Percentiles rank a stretch among this genome's conserved stretches.
These are phyloP conservation scores for Tangara arthus DNA, from an alignment of 2,797 vertebrate species.

Conservation along the genomic window DNA sequence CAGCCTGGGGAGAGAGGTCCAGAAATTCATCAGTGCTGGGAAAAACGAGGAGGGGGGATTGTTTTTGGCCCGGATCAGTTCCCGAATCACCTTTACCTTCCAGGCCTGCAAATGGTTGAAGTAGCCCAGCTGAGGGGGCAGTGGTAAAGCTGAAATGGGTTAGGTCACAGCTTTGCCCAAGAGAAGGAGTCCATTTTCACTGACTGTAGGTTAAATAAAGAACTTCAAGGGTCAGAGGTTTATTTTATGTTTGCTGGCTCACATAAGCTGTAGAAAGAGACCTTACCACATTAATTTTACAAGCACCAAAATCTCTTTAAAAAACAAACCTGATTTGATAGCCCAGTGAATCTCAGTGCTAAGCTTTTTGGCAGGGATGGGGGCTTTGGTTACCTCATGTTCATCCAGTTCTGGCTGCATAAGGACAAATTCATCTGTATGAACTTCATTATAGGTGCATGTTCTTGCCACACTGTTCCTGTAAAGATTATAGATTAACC, in stretches of 20 bases:
- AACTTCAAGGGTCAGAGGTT: not conserved
- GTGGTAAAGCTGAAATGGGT: not conserved
- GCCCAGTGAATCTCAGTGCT: not conserved
- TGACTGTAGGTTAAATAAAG: not conserved
- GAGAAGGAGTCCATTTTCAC: not conserved
- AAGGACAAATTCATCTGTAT: not conserved
- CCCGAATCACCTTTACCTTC: not conserved
- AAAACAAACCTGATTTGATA: not conserved
- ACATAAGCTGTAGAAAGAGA: not conserved
- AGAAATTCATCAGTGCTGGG: not conserved
- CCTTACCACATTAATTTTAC: not conserved
- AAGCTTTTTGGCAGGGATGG: not conserved
- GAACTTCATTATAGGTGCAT: not conserved
- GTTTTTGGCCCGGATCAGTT: not conserved
- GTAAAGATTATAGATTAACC: conserved; percentile 45
- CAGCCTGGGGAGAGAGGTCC: conserved; percentile 2
- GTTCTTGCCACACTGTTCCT: not conserved
- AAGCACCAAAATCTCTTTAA: not conserved
- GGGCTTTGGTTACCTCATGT: not conserved
- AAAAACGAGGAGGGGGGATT: not conserved
- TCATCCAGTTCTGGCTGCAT: not conserved
- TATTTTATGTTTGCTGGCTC: not conserved
- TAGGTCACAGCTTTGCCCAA: not conserved
- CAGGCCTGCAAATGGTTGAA: not conserved
- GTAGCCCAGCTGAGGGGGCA: not conserved